phyloP scores from a whole-genome alignment of 1,140 invertebrate genomes.

The Hestina assimilis region DNA sequence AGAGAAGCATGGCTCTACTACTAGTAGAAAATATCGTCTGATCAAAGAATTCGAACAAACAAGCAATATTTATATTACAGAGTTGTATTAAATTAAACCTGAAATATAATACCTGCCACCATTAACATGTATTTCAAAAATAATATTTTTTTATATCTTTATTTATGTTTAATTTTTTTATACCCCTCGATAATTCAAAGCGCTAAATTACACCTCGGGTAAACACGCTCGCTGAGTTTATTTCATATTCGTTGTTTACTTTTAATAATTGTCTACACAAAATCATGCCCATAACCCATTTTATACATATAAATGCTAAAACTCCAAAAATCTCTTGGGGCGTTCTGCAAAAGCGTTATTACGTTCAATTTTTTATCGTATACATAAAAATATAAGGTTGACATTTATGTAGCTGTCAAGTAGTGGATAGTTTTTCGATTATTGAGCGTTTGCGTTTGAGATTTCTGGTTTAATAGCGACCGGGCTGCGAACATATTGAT shows the following conservation, averaged over 20 bases:
- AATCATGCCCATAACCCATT: background rate
- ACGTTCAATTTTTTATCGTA: background rate
- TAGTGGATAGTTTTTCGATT: slow-evolving; percentile 39
- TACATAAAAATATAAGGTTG: slow-evolving; percentile 5
- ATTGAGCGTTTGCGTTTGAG: slow-evolving; percentile 37
- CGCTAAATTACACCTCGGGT: background rate
- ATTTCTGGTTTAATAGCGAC: slow-evolving; percentile 41
- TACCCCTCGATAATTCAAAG: background rate
- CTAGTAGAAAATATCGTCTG: too few species aligned
- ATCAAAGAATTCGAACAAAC: too few species aligned
- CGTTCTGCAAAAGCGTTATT: background rate
- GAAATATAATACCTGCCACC: too few species aligned
- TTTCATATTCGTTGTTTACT: slow-evolving; percentile 1
- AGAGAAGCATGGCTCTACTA: too few species aligned
- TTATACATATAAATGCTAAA: background rate
- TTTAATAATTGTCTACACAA: background rate
- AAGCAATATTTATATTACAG: too few species aligned
- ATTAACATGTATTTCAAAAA: too few species aligned
- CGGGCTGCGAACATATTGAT: slow-evolving; percentile 32
- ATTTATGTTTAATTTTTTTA: too few species aligned
- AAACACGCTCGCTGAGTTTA: background rate
- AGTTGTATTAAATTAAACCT: too few species aligned
- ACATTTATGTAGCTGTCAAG: slow-evolving; percentile 2
- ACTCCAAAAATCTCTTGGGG: background rate
- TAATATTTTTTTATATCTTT: too few species aligned